Conservation (phyloP, 2,113 vertebrate genomes). For the Larimichthys crocea region DNA sequence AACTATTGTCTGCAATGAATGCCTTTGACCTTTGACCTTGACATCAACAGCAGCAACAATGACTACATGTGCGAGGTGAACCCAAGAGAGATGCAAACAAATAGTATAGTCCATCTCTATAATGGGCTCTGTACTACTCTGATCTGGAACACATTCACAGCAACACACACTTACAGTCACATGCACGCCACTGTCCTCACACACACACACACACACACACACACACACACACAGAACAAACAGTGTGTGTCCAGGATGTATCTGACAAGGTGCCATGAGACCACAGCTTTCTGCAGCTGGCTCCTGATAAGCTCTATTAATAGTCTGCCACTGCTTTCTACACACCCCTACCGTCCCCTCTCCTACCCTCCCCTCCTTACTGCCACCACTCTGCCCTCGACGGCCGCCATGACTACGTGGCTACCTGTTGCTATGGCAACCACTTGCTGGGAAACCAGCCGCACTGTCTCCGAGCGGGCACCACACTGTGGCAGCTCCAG, state of each 20-base stretch:
- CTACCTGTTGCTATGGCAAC: conserved; percentile 77
- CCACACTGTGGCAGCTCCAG: conserved; percentile 61
- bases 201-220: conserved; percentile 5
- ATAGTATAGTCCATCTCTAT: conserved; percentile 16
- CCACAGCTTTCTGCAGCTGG: conserved; percentile 65
- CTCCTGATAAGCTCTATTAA: conserved; percentile 76
- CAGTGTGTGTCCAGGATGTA: conserved; percentile 25
- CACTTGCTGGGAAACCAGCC: conserved; percentile 55
- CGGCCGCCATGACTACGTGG: conserved; percentile 65
- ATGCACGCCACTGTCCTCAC: neutral
- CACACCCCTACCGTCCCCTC: neutral
- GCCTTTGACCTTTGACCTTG: conserved; percentile 4
- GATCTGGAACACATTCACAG: conserved; percentile 3
- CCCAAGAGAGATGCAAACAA: conserved; percentile 10
- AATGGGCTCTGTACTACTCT: conserved; percentile 9
- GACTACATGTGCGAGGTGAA: neutral
- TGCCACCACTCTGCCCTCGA: conserved; percentile 58
- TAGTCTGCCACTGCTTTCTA: conserved; percentile 60
- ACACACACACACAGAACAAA: conserved; percentile 27
- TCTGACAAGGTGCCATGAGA: conserved; percentile 51
- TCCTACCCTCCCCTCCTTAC: conserved; percentile 1
- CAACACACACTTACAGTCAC: neutral
- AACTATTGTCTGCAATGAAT: neutral
- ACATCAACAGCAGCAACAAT: conserved; percentile 3
- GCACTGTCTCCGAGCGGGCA: conserved; percentile 48